Conservation (phyloP, 2,888 invertebrate genomes). For the Drosophila yooni region DNA sequence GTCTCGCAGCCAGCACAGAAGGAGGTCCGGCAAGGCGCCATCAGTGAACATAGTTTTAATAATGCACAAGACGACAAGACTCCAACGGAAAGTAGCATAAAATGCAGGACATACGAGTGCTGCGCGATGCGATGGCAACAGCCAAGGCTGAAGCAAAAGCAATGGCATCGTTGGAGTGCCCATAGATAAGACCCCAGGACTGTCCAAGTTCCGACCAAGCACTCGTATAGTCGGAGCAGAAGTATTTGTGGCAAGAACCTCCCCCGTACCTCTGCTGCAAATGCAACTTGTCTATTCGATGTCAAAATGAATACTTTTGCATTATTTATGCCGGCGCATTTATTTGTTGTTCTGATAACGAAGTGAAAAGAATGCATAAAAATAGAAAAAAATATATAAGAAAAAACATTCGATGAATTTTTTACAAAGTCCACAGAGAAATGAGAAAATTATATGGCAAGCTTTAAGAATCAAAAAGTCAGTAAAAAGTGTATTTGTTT, state of each 20-base stretch:
- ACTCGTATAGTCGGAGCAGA: conserved; percentile 22
- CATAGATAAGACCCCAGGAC: conserved; percentile 58
- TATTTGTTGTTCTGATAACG: conserved; percentile 74
- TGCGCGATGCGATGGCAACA: conserved; percentile 33
- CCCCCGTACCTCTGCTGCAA: conserved; percentile 1
- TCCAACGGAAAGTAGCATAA: conserved; percentile 68
- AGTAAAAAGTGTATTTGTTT: background rate
- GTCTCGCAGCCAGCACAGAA: background rate
- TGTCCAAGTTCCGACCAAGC: conserved; percentile 66
- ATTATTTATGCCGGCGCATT: conserved; percentile 77
- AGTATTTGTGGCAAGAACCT: conserved; percentile 31
- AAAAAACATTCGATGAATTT: conserved; percentile 27
- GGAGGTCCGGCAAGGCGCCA: conserved; percentile 67
- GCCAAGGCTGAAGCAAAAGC: background rate
- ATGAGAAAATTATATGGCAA: conserved; percentile 3
- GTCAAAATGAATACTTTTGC: conserved; percentile 82
- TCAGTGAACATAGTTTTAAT: conserved; percentile 76
- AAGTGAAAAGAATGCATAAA: conserved; percentile 43
- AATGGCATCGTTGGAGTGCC: conserved; percentile 15
- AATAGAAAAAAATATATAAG: background rate
- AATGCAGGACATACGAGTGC: conserved; percentile 81
- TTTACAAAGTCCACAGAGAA: conserved; percentile 19
- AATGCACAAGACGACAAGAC: conserved; percentile 79
- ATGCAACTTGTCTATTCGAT: conserved; percentile 80
- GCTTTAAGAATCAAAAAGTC: conserved; percentile 32